A percentile compares a stretch with the other conserved stretches of the same genome.
Conservation (phyloP, 2,797 vertebrate genomes). For the Avahi laniger region DNA sequence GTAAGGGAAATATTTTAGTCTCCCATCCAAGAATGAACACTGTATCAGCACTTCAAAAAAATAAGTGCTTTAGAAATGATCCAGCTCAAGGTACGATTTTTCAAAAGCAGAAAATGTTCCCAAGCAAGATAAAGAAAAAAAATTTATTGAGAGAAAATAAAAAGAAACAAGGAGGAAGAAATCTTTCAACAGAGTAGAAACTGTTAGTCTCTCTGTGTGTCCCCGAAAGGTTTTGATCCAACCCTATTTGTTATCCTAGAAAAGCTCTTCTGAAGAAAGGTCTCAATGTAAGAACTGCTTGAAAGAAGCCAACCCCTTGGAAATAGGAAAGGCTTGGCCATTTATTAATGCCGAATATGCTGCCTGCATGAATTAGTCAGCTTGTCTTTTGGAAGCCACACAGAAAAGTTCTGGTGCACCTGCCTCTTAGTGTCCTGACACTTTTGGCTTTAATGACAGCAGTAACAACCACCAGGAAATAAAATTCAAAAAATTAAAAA, state of each 20-base stretch:
- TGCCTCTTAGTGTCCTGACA: conserved; percentile 73
- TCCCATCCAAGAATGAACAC: not conserved
- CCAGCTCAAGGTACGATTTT: not conserved
- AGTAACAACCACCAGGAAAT: conserved; percentile 58
- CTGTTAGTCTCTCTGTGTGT: conserved; percentile 55
- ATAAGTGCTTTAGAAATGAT: conserved; percentile 16
- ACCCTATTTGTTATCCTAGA: conserved; percentile 75
- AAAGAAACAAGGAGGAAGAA: conserved; percentile 52
- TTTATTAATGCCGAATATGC: conserved; percentile 85
- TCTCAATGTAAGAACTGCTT: conserved; percentile 76
- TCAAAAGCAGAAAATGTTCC: conserved; percentile 55
- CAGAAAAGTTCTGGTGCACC: conserved; percentile 80
- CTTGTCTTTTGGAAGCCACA: conserved; percentile 80
- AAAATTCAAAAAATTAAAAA: not conserved
- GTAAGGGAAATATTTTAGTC: conserved; percentile 18
- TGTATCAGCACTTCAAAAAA: not conserved
- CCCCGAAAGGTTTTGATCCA: conserved; percentile 74
- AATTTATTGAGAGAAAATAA: conserved; percentile 34
- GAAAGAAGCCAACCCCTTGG: conserved; percentile 81
- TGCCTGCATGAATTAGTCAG: conserved; percentile 80
- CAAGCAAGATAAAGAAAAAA: conserved; percentile 40
- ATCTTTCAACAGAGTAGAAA: conserved; percentile 63
- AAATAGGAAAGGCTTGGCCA: conserved; percentile 75
- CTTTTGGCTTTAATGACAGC: conserved; percentile 55
- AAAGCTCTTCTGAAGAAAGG: conserved; percentile 79